A percentile compares a stretch with the other conserved stretches of the same genome.
Evolutionary conservation across 2,888 invertebrate species (phyloP).

Genomic region (Nymphalis urticae): DNA sequence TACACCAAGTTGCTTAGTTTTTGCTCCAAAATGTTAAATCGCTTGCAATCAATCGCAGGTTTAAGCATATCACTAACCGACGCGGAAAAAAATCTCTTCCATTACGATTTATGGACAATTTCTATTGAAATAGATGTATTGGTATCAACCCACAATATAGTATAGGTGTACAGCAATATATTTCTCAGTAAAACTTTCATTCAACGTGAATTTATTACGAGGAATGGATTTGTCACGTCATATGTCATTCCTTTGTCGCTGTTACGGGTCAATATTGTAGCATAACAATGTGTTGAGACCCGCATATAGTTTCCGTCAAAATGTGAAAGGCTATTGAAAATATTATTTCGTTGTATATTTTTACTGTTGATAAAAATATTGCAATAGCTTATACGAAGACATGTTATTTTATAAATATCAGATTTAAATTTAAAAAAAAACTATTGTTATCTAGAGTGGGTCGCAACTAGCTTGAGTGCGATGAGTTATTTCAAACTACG

Average conservation of each 20-base stretch:
- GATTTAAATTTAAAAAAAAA: too few species aligned
- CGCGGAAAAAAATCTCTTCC: conserved; percentile 29
- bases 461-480: too few species aligned
- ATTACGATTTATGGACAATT: conserved; percentile 41
- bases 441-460: too few species aligned
- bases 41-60: conserved; percentile 13
- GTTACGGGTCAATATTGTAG: conserved; percentile 25
- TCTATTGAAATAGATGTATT: conserved; percentile 44
- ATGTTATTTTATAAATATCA: too few species aligned
- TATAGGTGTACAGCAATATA: conserved; percentile 37
- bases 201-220: conserved; percentile 51
- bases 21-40: not conserved
- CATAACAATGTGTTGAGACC: conserved; percentile 23
- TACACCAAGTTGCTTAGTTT: not conserved
- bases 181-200: conserved; percentile 43
- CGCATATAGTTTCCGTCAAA: conserved; percentile 24
- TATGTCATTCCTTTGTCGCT: conserved; percentile 48
- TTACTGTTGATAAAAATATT: too few species aligned
- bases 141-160: conserved; percentile 39
- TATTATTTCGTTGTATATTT: not conserved
- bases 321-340: conserved; percentile 13
- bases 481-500: too few species aligned
- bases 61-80: conserved; percentile 20
- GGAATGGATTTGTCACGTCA: conserved; percentile 59
- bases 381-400: too few species aligned